Evolutionary conservation across 2,797 vertebrate genomes (phyloP), one percentile per base, ranked within the genome.

Genomic region (Gobio occitaniae): DNA sequence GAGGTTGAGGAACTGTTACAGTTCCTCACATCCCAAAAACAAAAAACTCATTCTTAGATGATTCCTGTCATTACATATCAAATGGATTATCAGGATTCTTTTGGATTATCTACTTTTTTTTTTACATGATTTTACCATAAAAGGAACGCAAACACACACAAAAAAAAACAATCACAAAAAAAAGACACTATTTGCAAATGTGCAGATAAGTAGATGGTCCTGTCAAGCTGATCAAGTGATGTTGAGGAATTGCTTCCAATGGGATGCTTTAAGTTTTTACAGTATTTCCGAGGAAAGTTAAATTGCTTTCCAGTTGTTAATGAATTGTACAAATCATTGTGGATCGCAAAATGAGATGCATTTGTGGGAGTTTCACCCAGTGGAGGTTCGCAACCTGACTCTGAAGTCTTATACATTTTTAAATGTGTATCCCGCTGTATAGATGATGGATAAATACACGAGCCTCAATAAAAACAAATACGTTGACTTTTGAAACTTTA

Each of bases 381-480:
- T 80, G 65, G 87, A 80, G 76, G 80, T 88, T 92, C 66, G 84
- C 80, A 68, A 88, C 50, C 86, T 84, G 87, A 92, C 89, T 89
- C 89, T 89, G 92, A 90, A 91, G 91, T 95, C 93, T 94, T 92
- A 91, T 12, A 61, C 88, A 87, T 93, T 91, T 92, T 89, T 90
- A 84, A 89, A 91, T 77, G 82, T 91, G 90, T 85, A 91, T 92
- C 79, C 91, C 86, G 90, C 84, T 91, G 90, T 86, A 88, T 86
- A 88, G 72, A 87, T 84, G 88, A 90, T 91, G 90, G 91, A 89
- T 93, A 84, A 88, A 87, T 87, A 89, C 84, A 84, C 86, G 77
- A 92, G 90, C 92, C 89, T 89, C 84, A 92, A 92, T 91, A 92
- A 93, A 93, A 92, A 77, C 69, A 86, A 70, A 84, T 29, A 89